phyloP scores from a whole-genome alignment of 2,888 invertebrate genomes.

The Ashinkailepas kermadecensis region DNA sequence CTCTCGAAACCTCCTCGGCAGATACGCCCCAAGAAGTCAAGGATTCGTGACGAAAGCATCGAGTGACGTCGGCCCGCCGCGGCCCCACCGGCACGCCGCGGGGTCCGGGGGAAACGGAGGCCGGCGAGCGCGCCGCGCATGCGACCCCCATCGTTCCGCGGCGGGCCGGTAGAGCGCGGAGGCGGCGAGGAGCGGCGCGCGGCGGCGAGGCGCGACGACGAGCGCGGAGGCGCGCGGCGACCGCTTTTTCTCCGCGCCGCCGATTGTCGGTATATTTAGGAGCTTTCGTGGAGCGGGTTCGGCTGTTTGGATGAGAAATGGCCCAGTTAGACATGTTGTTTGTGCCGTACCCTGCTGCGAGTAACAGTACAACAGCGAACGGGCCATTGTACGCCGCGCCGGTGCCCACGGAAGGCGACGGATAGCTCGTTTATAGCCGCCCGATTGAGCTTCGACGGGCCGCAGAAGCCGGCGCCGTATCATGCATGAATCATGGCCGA shows the following conservation, averaged over 20 bases:
- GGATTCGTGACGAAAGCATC: no score
- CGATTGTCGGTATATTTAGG: not conserved
- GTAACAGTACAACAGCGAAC: conserved; percentile 1
- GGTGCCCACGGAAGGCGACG: not conserved
- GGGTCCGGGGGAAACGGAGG: no score
- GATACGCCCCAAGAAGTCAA: no score
- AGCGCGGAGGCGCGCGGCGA: not conserved
- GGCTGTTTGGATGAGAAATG: not conserved
- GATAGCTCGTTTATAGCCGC: not conserved
- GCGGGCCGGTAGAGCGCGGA: no score
- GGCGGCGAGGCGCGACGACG: not conserved
- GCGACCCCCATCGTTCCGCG: no score
- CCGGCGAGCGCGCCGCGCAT: no score
- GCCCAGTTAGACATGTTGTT: not conserved
- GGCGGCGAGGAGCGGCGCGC: not conserved
- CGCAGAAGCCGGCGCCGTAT: not conserved
- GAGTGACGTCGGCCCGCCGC: no score
- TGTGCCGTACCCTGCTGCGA: conserved; percentile 4
- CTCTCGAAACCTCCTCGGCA: no score
- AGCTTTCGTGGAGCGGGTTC: not conserved
- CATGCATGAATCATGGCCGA: not conserved
- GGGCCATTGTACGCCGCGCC: not conserved
- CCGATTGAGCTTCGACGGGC: not conserved
- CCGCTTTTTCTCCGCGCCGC: not conserved
- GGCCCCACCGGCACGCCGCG: no score